Evolutionary conservation across 2,113 vertebrate genomes (phyloP).

Genomic region (Eira barbara): DNA sequence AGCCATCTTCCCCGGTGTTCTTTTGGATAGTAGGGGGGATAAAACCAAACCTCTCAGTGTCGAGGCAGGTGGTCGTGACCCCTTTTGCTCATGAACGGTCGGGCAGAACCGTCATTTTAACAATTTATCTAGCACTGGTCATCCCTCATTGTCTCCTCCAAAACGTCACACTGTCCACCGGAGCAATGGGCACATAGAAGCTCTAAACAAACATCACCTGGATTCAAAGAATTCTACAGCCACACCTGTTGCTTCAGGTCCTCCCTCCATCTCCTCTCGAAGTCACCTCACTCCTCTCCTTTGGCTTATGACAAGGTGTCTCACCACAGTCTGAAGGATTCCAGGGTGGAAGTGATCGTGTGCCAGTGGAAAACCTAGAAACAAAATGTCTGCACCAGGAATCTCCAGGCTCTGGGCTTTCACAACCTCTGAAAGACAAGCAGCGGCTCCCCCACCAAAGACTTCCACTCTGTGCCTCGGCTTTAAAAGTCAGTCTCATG

Average conservation of each 20-base stretch:
- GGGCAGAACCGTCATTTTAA: background rate
- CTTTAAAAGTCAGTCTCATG: slow-evolving; percentile 79
- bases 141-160: no score
- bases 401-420: slow-evolving; percentile 5
- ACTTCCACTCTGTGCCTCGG: slow-evolving; percentile 71
- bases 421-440: slow-evolving; percentile 66
- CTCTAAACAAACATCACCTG: background rate
- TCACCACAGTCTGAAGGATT: background rate
- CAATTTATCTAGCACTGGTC: background rate
- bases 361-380: slow-evolving; percentile 21
- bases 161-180: fast-evolving
- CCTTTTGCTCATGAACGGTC: fast-evolving
- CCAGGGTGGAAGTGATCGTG: background rate
- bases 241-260: background rate
- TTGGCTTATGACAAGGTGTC: background rate
- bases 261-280: background rate
- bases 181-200: background rate
- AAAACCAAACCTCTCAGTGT: no score
- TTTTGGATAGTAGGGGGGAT: background rate
- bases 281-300: background rate
- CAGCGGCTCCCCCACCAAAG: slow-evolving; percentile 54
- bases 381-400: slow-evolving; percentile 3
- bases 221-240: background rate
- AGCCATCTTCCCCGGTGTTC: background rate
- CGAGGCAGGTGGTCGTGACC: background rate